Percentiles rank a stretch among this genome's conserved stretches.
Conservation (phyloP, 1,140 invertebrate genomes). For the Lepidotrigona ventralis region DNA sequence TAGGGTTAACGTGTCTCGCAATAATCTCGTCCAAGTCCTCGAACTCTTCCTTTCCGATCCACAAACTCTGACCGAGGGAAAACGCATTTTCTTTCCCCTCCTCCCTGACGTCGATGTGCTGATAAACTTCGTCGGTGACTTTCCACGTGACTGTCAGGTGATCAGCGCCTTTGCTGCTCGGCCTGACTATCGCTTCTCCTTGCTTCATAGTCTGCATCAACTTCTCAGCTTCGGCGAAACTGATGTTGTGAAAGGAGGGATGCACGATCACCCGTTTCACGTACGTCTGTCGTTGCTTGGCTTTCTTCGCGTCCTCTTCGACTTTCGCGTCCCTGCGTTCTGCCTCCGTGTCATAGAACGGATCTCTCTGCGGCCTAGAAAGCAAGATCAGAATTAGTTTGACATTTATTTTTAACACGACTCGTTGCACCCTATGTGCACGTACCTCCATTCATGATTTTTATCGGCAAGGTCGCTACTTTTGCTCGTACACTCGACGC, state of each 20-base stretch:
- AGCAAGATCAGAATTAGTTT: not conserved
- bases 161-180: conserved; percentile 97
- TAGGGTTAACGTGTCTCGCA: conserved; percentile 96
- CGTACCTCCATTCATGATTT: conserved; percentile 92
- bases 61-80: conserved; percentile 92
- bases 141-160: conserved; percentile 99
- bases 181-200: conserved; percentile 97
- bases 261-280: conserved; percentile 98
- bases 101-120: conserved; percentile 97
- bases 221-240: conserved; percentile 95
- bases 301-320: conserved; percentile 91
- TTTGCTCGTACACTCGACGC: conserved; percentile 96
- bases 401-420: not conserved
- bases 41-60: conserved; percentile 94
- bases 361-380: conserved; percentile 90
- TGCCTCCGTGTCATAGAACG: conserved; percentile 93
- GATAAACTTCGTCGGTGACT: conserved; percentile 95
- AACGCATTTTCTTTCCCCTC: conserved; percentile 98
- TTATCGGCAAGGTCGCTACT: conserved; percentile 95
- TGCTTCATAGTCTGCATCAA: conserved; percentile 95
- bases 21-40: conserved; percentile 99
- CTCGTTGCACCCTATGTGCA: no score
- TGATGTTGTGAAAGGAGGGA: conserved; percentile 98
- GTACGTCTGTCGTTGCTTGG: conserved; percentile 89
- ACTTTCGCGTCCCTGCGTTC: conserved; percentile 90